Base-by-base conservation (phyloP, 2,797 vertebrate genomes). In the Enteromius afrohamiltoni region DNA sequence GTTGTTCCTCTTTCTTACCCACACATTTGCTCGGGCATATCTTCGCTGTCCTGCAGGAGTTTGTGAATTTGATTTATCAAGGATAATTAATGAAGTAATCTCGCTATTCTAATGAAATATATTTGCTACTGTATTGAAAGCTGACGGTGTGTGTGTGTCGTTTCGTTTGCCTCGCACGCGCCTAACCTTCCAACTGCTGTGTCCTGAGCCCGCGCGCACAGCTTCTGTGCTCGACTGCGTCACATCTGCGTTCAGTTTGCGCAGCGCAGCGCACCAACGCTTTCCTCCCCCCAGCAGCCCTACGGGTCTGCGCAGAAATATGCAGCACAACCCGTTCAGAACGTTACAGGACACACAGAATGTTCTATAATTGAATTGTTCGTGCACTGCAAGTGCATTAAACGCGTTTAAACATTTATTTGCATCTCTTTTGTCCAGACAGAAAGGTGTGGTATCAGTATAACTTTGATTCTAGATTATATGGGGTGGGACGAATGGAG, bases 171-270 rank as follows among this genome's bases (percentile, higher is more conserved):
- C 6, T 71, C 45, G 2, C 19, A 4, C 16, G 26, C 26, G 51
- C 10, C 29, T 14, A 76, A 40, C 23, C 55, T 29, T 29, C 37
- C 75, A 62, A 62, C 75, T 77, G 70, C 45, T 73, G 70, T 8
- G 45, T 49, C 23, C 37, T 45, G 40, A 64, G 40, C 75, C 75
- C 75, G 75, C 75, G 75, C 75, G 9, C 55, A 26, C 55, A 9
- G 14, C 1, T 29, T 19, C 58, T 64, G 58, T 21, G 9, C 29
- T 77, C 23, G 3, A 26, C 17, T 55, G 34, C 74, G 53, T 76
- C 74, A 60, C 23, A 16, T 23, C 7, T 76, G 74, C 74, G 74
- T 34, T 76, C 31, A 3, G n/a, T 42, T 42, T 76, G 53, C 74
- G 74, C 74, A 76, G 53, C 74, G 74, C 74, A 76, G 34, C 0